Base-by-base conservation (phyloP, 1,140 invertebrate species). In the Leptinotarsa defecta region DNA sequence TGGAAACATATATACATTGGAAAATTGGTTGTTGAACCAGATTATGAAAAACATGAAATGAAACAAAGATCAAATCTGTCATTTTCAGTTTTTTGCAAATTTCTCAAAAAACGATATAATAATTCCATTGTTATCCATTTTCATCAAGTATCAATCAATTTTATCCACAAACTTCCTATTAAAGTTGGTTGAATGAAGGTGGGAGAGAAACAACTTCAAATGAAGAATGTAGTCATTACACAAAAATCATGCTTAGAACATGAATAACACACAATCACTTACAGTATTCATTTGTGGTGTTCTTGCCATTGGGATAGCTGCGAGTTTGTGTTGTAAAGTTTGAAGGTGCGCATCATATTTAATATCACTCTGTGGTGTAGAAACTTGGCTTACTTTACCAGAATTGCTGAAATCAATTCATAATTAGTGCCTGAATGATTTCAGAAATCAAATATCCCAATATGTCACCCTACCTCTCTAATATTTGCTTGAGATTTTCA, bases 321-420 rank as follows among this genome's bases (percentile, higher is more conserved):
- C 88, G 13, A 91, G 75, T 82, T 90, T 90, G 68, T 91, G 89
- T 76, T 91, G 90, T 11, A 91, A 85, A 76, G 85, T 88, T 79
- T 89, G 87, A 85, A 91, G 88, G 67, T 91, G 90, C 0, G 85
- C 81, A 68, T 91, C 89, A 77, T 90, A 88, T 74, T 86, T 83
- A 17, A 81, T 78, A 70, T 85, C 79, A 17, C 81, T 82, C 70
- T 87, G 87, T 6, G 90, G 90, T 1, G 90, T 91, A 6, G 89
- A 86, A 19, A 89, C 89, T 81, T 91, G 89, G 80, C 87, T 88
- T 49, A 85, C 70, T 63, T 75, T 81, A 71, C 63, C 77, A 19
- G 80, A 82, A 64, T 17, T 73, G 20, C 22, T 64, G 27, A 48
- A 71, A 61, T 24, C 11, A 63, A 34, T 57, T 11, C 34, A 11